phyloP scores from a whole-genome alignment of 2,888 invertebrate species.

The Acleris sparsana region DNA sequence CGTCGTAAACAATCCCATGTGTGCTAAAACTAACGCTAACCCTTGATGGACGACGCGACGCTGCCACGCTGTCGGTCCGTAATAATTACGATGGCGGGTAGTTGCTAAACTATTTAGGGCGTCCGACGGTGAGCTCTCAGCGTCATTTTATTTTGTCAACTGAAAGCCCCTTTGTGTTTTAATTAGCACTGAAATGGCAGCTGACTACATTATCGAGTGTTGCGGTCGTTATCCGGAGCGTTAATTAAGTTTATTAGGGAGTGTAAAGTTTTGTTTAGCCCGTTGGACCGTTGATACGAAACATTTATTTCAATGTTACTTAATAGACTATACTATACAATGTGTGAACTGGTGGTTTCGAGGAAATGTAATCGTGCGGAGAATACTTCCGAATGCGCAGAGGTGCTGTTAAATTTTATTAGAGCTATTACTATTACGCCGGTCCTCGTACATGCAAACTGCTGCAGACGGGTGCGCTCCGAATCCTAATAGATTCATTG shows the following conservation, averaged over 20 bases:
- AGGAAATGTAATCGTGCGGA: slow-evolving; percentile 21
- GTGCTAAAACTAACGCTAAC: slow-evolving; percentile 20
- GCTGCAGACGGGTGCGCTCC: slow-evolving; percentile 50
- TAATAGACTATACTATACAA: slow-evolving; percentile 11
- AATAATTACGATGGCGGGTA: slow-evolving; percentile 63
- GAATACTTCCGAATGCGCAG: slow-evolving; percentile 45
- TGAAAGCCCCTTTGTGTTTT: slow-evolving; percentile 69
- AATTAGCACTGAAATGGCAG: slow-evolving; percentile 57
- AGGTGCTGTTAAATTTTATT: slow-evolving; percentile 59
- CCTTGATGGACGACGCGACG: slow-evolving; percentile 29
- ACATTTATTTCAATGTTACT: slow-evolving; percentile 25
- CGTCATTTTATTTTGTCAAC: slow-evolving; percentile 66
- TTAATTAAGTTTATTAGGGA: slow-evolving; percentile 36
- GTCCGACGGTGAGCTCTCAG: slow-evolving; percentile 52
- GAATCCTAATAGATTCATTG: slow-evolving; percentile 75
- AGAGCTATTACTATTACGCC: slow-evolving; percentile 46
- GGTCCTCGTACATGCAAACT: slow-evolving; percentile 52
- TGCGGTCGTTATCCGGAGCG: slow-evolving; percentile 41
- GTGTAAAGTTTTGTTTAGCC: slow-evolving; percentile 29
- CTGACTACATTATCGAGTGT: slow-evolving; percentile 39
- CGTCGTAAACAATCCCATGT: slow-evolving; percentile 25
- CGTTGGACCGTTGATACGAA: slow-evolving; percentile 17
- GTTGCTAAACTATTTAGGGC: slow-evolving; percentile 70
- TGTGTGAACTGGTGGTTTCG: slow-evolving; percentile 19
- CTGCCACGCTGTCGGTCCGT: slow-evolving; percentile 48